These are phyloP conservation scores for Sardinella longiceps DNA, from an alignment of 2,797 vertebrate species.

Conservation along the genomic window DNA sequence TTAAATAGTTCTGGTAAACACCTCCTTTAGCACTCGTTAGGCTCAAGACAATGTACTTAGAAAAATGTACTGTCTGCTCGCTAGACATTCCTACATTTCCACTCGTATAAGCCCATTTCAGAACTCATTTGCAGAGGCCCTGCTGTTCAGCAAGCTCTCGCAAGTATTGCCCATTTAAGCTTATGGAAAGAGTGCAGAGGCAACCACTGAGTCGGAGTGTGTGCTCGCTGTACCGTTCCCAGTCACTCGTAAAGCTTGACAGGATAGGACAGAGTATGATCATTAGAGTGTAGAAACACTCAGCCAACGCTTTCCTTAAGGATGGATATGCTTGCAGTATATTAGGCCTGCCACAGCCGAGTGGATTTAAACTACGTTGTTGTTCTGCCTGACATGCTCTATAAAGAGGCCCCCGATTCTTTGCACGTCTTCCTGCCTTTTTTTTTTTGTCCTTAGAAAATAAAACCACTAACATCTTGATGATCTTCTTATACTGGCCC, in stretches of 20 bases:
- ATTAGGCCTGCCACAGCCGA: neutral
- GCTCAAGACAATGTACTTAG: neutral
- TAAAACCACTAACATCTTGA: neutral
- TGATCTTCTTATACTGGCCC: neutral
- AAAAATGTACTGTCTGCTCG: slow-evolving; percentile 9
- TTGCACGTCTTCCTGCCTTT: neutral
- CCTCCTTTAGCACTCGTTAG: slow-evolving; percentile 11
- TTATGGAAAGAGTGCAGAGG: neutral
- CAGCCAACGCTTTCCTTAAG: neutral
- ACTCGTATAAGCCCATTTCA: neutral
- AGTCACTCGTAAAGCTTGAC: slow-evolving; percentile 17
- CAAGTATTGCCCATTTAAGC: neutral
- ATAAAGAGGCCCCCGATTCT: neutral
- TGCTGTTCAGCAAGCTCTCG: neutral
- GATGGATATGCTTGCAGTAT: neutral
- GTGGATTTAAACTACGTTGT: neutral
- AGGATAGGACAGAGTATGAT: neutral
- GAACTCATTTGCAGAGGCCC: slow-evolving; percentile 2
- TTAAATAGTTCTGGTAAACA: slow-evolving; percentile 23
- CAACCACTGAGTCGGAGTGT: neutral
- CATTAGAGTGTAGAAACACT: slow-evolving; percentile 13
- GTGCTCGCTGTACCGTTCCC: neutral
- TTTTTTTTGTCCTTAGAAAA: neutral
- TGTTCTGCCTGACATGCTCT: neutral
- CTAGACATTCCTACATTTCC: neutral